These are phyloP conservation scores for Bathynomus jamesi DNA, from an alignment of 1,140 invertebrate species.

Conservation along the genomic window DNA sequence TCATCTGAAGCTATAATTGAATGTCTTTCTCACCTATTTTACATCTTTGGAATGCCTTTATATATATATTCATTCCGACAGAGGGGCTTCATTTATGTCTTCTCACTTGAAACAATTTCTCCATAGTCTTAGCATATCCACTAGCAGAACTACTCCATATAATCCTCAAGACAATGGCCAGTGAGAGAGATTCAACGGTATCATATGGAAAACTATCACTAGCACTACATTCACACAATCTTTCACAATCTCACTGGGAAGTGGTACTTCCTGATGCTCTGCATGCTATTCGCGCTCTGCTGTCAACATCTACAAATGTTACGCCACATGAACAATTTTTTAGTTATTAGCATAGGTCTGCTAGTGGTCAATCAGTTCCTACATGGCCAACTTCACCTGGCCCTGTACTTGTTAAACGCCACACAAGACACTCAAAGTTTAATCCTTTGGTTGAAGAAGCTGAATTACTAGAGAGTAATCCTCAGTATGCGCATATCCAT, in stretches of 20 bases:
- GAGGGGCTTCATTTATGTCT: conserved; percentile 6
- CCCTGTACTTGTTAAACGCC: too few relatives aligned
- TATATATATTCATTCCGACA: conserved; percentile 1
- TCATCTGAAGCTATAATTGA: too few relatives aligned
- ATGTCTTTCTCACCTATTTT: conserved; percentile 9
- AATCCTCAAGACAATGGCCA: too few relatives aligned
- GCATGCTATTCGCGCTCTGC: background rate
- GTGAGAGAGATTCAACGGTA: conserved; percentile 12
- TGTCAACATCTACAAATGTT: background rate
- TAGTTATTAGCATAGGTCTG: too few relatives aligned
- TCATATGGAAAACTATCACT: conserved; percentile 11
- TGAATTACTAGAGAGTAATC: too few relatives aligned
- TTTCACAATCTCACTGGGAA: background rate
- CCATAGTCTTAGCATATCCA: background rate
- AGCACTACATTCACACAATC: background rate
- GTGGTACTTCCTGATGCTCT: background rate
- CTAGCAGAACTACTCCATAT: conserved; percentile 9
- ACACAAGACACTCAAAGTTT: too few relatives aligned
- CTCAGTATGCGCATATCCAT: too few relatives aligned
- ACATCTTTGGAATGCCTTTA: background rate
- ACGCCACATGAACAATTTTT: too few relatives aligned
- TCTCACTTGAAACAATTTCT: conserved; percentile 5
- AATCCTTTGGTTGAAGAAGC: too few relatives aligned
- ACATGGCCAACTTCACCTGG: too few relatives aligned
- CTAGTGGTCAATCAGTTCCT: too few relatives aligned